Evolutionary conservation across 2,888 invertebrate species (phyloP), one percentile per base, ranked within the genome.

Genomic region (Pediacus dermestoides): DNA sequence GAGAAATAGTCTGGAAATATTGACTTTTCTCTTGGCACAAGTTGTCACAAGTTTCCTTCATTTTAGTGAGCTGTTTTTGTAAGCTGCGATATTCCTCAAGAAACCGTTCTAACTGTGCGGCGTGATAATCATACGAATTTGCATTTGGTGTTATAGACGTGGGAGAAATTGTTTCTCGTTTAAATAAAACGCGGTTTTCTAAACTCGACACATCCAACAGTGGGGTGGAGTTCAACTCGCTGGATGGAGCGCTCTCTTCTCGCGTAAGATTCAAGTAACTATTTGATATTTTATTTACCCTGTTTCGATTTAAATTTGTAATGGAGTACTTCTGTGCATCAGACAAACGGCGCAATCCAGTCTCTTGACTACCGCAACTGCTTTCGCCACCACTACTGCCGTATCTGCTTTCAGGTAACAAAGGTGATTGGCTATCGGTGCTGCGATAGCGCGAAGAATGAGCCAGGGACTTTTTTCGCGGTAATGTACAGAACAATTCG

Each of bases 11-110:
- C 69, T 66, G 32, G 68, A 11, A 3, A 28, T 28, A 28, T 8
- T 11, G 13, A 3, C 8, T 70, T 14, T 71, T 70, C 26, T 58
- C 73, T 35, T 73, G 73, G 16, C 74, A 69, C 55, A 85, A 73
- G 48, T 78, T 82, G 52, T 85, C 85, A 59, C 85, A 80, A 12
- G 83, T 83, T 58, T 85, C 82, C 58, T 85, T 87, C 85, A 88
- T 86, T 63, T 81, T 80, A 40, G 83, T 84, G 46, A 88, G 70
- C 64, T 88, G 85, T 60, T 85, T 82, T 61, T 87, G 82, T 39
- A 88, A 73, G 53, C 75, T 81, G 51, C 85, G 76, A 60, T 88
- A 88, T 61, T 88, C 88, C 57, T 87, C 85, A 27, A 88, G 74
- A 64, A 88, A 88, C 37, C 81, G 76, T 58, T 87, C 87, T 45